Base-by-base conservation (phyloP, 2,797 vertebrate genomes). In the Champsocephalus esox region DNA sequence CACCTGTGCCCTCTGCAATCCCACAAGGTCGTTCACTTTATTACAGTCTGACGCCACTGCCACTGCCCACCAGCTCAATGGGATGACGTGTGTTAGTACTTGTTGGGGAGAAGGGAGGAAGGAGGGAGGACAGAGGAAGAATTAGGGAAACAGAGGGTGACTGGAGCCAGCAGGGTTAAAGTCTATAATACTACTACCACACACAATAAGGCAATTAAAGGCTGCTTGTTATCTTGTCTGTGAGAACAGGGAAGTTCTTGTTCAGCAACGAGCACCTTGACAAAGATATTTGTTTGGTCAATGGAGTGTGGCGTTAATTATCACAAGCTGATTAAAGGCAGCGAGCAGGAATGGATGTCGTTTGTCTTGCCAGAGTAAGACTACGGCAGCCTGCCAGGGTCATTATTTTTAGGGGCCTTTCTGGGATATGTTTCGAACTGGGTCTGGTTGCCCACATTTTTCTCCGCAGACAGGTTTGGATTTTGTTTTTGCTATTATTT, bases 31-130 rank as follows among this genome's bases (percentile, higher is more conserved):
- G 90, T 94, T 93, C 91, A 94, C 94, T 97, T 97, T 97, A 97
- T 97, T 98, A 97, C 98, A 96, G 94, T 96, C 95, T 95, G 94
- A 93, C 94, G 96, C 90, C 77, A 83, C 81, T 57, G 83, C 94
- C 91, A 45, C 77, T 86, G 95, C 87, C 78, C 80, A 87, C 85
- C 83, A 84, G 75, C 67, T 63, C 93, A 84, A 94, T 93, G 89
- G 94, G 94, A 96, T 96, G 96, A 97, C 96, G 96, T 96, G 96
- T 96, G 96, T 96, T 96, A 96, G 95, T 94, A 94, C 93, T 95
- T 93, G 89, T 96, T 96, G 94, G 95, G 92, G 93, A 85, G 80
- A 73, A 83, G 80, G 79, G 81, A 80, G 89, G 84, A 89, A 93
- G 93, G 44, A 57, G 63, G 32, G 41, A 54, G 93, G 46, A 74